A percentile compares a stretch with the other conserved stretches of the same genome.
phyloP scores from a whole-genome alignment of 2,797 vertebrate species.

The Percopsis omiscomaycus region DNA sequence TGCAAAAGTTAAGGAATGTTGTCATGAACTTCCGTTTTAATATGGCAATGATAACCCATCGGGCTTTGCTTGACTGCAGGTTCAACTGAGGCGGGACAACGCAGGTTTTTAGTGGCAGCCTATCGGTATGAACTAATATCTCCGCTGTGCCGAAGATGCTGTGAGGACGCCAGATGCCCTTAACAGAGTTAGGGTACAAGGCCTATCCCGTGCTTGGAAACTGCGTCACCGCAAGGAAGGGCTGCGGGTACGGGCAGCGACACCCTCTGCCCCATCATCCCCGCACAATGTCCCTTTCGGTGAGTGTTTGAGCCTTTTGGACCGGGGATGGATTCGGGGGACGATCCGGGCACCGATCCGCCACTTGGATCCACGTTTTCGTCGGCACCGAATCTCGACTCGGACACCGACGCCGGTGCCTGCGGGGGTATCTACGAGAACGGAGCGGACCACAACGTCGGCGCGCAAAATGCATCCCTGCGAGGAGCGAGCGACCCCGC shows the following conservation, averaged over 20 bases:
- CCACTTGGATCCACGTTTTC: slow-evolving; percentile 69
- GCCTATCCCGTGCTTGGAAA: slow-evolving; percentile 66
- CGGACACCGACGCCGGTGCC: slow-evolving; percentile 68
- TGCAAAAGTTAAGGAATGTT: slow-evolving; percentile 42
- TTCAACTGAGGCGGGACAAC: slow-evolving; percentile 31
- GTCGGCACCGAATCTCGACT: slow-evolving; percentile 71
- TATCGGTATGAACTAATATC: too few relatives aligned
- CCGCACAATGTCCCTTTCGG: slow-evolving; percentile 60
- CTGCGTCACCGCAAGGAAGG: slow-evolving; percentile 76
- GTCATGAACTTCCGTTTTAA: slow-evolving; percentile 38
- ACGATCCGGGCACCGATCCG: slow-evolving; percentile 72
- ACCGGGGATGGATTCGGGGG: slow-evolving; percentile 80
- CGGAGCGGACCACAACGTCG: slow-evolving; percentile 71
- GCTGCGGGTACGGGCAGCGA: slow-evolving; percentile 74
- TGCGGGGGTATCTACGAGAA: slow-evolving; percentile 71
- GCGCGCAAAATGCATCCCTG: slow-evolving; percentile 68
- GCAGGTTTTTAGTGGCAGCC: too few relatives aligned
- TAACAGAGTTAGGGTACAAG: slow-evolving; percentile 38
- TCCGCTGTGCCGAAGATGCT: slow-evolving; percentile 26
- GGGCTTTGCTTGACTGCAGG: slow-evolving; percentile 45
- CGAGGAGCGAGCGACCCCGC: slow-evolving; percentile 76
- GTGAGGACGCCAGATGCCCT: slow-evolving; percentile 40
- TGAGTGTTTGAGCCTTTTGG: slow-evolving; percentile 55
- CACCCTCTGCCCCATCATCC: slow-evolving; percentile 53
- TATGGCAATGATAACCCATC: slow-evolving; percentile 48